Evolutionary conservation across 2,888 invertebrate genomes (phyloP), one percentile per base, ranked within the genome.

Genomic region (Apamea anceps): DNA sequence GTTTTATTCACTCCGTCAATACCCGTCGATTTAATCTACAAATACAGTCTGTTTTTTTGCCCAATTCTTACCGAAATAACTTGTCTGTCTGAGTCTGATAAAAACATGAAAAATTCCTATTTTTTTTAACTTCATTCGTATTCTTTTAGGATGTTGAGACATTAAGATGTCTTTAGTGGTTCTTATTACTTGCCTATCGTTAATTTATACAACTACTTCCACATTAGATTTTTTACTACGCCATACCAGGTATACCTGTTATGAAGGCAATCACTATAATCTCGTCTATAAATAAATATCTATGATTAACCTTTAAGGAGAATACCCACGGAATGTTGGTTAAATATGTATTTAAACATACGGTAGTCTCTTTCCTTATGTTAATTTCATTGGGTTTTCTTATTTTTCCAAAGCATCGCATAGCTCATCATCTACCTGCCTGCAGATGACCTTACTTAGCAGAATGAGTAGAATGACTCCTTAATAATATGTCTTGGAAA

Each of bases 291-390:
- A 82, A 80, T 79, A 79, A 75, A 84, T 70, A 73, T 79, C 84
- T 73, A 79, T 67, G 51, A 73, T 74, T 75, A 77, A 76, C 37
- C 6, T 77, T 90, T 90, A 90, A 90, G 88, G 89, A 76, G 89
- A 84, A 90, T 88, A 90, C 83, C 28, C 32, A 32, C 65, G 42
- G 48, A 73, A 12, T 37, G 15, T 54, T 45, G 15, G 6, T 6
- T 18, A 2, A 28, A 57, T 60, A 25, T 68, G 70, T 48, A 28
- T n/a, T 54, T 3, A 63, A 48, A 57, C 18, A 25, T 10, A 18
- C n/a, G 10, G 1, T 54, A 48, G 32, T 66, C 15, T n/a, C 8
- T 67, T n/a, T n/a, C 8, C 42, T n/a, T n/a, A 15, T 12, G 18
- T 7, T 21, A 12, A 68, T 68, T 21, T 48, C 45, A 28, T 48